Percentiles rank a stretch among this genome's conserved stretches.
These are phyloP conservation scores for Cantharis lateralis DNA, from an alignment of 2,888 invertebrate genomes.

Conservation along the genomic window DNA sequence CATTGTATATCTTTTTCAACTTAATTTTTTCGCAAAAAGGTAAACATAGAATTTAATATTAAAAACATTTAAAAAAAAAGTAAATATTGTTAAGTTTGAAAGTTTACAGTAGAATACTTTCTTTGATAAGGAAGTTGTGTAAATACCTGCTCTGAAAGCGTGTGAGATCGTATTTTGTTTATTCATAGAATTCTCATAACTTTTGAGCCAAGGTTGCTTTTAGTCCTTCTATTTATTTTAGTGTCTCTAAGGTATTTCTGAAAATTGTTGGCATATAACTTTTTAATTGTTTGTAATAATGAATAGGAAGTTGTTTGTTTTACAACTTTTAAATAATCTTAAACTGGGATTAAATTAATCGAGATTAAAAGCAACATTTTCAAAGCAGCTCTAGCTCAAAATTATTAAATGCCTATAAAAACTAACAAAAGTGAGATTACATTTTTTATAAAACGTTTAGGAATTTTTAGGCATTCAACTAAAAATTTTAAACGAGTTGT, in stretches of 20 bases:
- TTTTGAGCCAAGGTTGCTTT: not conserved
- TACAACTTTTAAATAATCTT: not conserved
- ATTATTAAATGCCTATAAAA: not conserved
- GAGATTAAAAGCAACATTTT: not conserved
- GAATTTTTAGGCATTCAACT: not conserved
- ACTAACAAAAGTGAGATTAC: not conserved
- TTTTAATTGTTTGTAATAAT: not conserved
- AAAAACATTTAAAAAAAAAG: not conserved
- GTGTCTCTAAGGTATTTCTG: not conserved
- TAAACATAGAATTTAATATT: not conserved
- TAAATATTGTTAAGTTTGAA: not conserved
- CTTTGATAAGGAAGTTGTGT: not conserved
- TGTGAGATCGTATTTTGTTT: not conserved
- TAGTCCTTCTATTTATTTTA: not conserved
- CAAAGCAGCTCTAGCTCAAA: not conserved
- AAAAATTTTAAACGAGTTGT: not conserved
- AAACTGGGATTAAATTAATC: not conserved
- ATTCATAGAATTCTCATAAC: not conserved
- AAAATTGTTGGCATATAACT: not conserved
- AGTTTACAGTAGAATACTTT: not conserved
- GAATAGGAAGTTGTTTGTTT: not conserved
- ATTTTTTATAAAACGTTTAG: not conserved
- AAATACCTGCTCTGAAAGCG: not conserved
- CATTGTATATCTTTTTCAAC: not conserved
- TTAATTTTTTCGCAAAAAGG: not conserved